phyloP scores from a whole-genome alignment of 2,797 vertebrate species.

The Columba guinea region DNA sequence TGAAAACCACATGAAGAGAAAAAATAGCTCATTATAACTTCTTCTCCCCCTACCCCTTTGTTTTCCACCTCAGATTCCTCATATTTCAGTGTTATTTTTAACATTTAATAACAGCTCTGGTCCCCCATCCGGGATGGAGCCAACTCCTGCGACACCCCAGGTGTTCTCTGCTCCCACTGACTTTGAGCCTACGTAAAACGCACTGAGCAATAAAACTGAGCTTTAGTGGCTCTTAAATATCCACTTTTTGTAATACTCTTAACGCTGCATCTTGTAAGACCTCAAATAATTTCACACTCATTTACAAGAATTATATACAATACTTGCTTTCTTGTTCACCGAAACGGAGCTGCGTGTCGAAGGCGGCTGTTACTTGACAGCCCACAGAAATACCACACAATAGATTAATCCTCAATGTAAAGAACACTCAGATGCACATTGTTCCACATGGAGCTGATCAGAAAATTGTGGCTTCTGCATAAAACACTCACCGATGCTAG shows the following conservation, averaged over 20 bases:
- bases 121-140: not conserved
- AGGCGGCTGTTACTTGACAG: not conserved
- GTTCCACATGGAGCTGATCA: not conserved
- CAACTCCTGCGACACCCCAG: not conserved
- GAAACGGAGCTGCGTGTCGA: not conserved
- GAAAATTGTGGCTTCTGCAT: not conserved
- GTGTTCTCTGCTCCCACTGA: not conserved
- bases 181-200: not conserved
- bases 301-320: not conserved
- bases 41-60: not conserved
- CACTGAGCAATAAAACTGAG: not conserved
- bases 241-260: not conserved
- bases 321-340: not conserved
- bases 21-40: not conserved
- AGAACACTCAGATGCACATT: not conserved
- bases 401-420: not conserved
- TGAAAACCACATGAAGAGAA: not conserved
- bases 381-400: not conserved
- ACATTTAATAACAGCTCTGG: not conserved
- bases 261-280: not conserved
- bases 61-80: not conserved
- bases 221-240: not conserved
- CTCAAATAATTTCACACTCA: not conserved
- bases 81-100: slow-evolving; percentile 14
- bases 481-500: not conserved